phyloP scores from a whole-genome alignment of 2,113 vertebrate species.

The Sminthopsis crassicaudata region DNA sequence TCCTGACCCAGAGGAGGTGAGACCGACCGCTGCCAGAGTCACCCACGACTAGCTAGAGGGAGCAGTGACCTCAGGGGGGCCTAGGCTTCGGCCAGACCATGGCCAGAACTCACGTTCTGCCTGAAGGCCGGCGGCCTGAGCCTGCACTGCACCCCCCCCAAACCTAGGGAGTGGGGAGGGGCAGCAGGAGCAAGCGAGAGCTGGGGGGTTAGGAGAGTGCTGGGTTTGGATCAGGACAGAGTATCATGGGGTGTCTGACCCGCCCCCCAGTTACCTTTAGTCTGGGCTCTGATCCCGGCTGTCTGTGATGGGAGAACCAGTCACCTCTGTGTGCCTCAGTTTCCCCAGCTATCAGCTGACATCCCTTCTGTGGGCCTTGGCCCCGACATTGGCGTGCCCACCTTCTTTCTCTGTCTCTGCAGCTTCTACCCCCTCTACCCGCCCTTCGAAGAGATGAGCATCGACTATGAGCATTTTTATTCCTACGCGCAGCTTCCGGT shows the following conservation, averaged over 20 bases:
- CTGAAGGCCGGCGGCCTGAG: neutral
- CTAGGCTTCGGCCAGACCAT: neutral
- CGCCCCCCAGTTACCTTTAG: neutral
- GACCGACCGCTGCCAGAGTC: rapidly evolving
- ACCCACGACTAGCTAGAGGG: rapidly evolving
- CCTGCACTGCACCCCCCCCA: neutral
- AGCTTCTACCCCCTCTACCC: slow-evolving; percentile 96
- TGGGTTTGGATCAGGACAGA: neutral
- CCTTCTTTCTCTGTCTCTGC: neutral
- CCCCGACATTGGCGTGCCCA: neutral
- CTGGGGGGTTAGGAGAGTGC: neutral
- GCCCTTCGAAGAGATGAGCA: slow-evolving; percentile 90
- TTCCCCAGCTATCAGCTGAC: neutral
- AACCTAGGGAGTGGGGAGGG: neutral
- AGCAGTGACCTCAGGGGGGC: rapidly evolving
- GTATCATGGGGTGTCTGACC: no score
- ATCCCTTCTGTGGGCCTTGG: neutral
- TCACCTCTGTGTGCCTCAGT: neutral
- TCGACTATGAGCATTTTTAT: slow-evolving; percentile 91
- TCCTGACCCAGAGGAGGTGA: slow-evolving; percentile 94
- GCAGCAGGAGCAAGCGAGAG: neutral
- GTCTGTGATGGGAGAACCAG: no score
- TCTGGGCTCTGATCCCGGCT: no score
- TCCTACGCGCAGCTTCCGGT: slow-evolving; percentile 83
- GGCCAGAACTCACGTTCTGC: neutral